A percentile compares a stretch with the other conserved stretches of the same genome.
These are phyloP conservation scores for Paraplagusia blochii DNA, from an alignment of 2,113 vertebrate species.

Conservation along the genomic window DNA sequence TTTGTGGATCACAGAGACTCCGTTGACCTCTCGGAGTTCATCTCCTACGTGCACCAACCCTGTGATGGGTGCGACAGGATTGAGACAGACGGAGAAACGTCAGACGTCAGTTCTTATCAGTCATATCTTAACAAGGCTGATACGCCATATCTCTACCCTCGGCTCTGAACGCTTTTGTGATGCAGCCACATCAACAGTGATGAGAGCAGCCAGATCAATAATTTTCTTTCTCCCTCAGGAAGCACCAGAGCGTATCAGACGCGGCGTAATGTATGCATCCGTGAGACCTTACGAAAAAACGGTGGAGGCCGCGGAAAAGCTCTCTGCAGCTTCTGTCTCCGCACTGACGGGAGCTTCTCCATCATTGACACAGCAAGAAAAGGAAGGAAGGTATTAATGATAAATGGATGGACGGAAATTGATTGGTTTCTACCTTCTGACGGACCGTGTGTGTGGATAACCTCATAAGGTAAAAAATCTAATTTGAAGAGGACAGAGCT, in stretches of 20 bases:
- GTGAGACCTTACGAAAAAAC: slow-evolving; percentile 3
- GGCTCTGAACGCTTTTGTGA: slow-evolving; percentile 11
- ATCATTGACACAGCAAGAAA: slow-evolving; percentile 38
- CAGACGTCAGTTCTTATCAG: no score
- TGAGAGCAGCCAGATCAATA: slow-evolving; percentile 26
- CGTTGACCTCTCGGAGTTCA: slow-evolving; percentile 94
- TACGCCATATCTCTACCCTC: background rate
- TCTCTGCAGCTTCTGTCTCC: slow-evolving; percentile 5
- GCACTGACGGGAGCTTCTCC: background rate
- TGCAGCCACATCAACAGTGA: slow-evolving; percentile 48
- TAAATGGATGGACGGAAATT: slow-evolving; percentile 19
- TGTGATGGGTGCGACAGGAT: slow-evolving; percentile 45
- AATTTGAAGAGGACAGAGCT: no score
- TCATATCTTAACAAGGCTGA: slow-evolving; percentile 21
- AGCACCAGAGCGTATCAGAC: background rate
- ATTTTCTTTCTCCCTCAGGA: slow-evolving; percentile 8
- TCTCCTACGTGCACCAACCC: slow-evolving; percentile 95
- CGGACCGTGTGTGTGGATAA: background rate
- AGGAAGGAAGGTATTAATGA: slow-evolving; percentile 34
- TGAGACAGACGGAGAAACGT: background rate
- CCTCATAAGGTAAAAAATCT: no score
- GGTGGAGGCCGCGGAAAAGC: slow-evolving; percentile 5
- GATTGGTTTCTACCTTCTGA: slow-evolving; percentile 22
- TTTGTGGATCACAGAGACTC: slow-evolving; percentile 88
- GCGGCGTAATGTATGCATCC: slow-evolving; percentile 1